Evolutionary conservation across 2,113 vertebrate species (phyloP).

Genomic region (Eretmochelys imbricata): DNA sequence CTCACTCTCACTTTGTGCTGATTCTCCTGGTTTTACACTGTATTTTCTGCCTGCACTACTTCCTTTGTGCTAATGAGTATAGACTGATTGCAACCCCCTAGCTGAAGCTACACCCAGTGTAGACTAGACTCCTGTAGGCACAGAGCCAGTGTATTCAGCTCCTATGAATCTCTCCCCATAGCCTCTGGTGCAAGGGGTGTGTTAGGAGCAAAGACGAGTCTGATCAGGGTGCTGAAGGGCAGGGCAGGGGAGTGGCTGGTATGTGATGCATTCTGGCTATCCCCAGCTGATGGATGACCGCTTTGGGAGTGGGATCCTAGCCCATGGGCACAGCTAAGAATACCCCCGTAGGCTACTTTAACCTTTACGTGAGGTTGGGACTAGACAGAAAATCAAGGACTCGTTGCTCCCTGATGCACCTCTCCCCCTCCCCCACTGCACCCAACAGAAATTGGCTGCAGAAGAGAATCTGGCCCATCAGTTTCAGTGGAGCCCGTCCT

Average conservation of each 20-base stretch:
- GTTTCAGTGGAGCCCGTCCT: neutral
- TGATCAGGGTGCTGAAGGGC: neutral
- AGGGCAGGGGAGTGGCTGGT: neutral
- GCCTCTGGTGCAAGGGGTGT: neutral
- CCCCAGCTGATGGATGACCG: neutral
- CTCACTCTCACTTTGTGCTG: neutral
- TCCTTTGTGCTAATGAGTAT: neutral
- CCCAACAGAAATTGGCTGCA: fast-evolving
- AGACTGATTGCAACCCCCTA: neutral
- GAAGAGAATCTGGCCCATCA: neutral
- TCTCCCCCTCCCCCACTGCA: neutral
- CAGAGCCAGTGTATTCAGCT: neutral
- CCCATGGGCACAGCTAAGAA: neutral
- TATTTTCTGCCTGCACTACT: neutral
- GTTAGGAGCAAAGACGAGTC: neutral
- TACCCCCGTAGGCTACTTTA: neutral
- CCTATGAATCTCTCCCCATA: neutral
- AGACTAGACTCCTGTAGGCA: neutral
- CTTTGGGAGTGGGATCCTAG: neutral
- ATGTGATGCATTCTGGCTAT: neutral
- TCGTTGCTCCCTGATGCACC: neutral
- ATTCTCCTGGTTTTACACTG: neutral
- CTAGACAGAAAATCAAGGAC: neutral
- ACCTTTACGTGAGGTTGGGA: neutral
- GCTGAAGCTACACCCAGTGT: neutral